Base-by-base conservation (phyloP, 2,888 invertebrate genomes). In the Cerceris rybyensis region DNA sequence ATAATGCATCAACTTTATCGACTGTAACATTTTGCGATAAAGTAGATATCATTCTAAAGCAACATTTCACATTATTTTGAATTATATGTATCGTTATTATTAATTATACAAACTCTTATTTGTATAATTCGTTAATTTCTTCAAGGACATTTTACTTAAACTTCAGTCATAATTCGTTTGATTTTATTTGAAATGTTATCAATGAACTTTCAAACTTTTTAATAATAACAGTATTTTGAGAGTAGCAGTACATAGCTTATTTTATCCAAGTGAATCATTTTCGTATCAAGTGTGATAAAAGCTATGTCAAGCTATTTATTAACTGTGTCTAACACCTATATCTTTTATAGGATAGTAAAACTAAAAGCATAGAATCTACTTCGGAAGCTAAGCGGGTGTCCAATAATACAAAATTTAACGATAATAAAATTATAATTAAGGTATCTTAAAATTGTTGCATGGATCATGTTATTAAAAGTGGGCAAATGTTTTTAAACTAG, bases 341-440 rank as follows among this genome's bases (percentile, higher is more conserved):
- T 85, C 57, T 85, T 78, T 89, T 88, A 63, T 88, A 89, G 88
- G 87, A 76, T 75, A 70, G 81, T 85, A 87, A 75, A 70, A 78
- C 80, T 83, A 85, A 84, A 75, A 82, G 65, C 82, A 46, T 84
- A 83, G 87, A 81, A 74, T 77, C 83, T 49, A 17, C 73, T 76
- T 71, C 43, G 59, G 83, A 82, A 75, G 71, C 71, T 74, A 85
- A 82, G 72, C 61, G 71, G 64, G 55, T 61, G 60, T 28, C 79
- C 59, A 76, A 77, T 77, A 80, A 59, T 72, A 76, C 74, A 61
- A 61, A 79, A 46, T 73, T 72, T 81, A 82, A 78, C 72, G 67
- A 71, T 80, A 71, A 73, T 81, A 80, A 74, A 72, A 68, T 78
- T 68, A 58, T 39, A 42, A 52, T 55, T 65, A 86, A 89, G 87